Evolutionary conservation across 2,797 vertebrate genomes (phyloP).

Genomic region (Myotis daubentonii): DNA sequence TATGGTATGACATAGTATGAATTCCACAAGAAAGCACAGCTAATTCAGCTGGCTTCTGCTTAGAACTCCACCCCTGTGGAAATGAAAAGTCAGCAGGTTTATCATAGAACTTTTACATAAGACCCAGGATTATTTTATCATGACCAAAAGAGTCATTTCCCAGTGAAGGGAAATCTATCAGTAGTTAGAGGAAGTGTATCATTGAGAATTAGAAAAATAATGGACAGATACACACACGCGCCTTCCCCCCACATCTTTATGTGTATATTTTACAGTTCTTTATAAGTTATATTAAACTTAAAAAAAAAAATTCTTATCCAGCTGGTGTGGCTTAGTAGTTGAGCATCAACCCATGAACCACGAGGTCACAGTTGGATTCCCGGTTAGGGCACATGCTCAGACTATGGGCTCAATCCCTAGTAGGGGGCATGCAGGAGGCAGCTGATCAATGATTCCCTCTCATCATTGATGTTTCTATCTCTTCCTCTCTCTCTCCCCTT

Average conservation of each 20-base stretch:
- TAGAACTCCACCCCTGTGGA: not conserved
- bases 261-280: not conserved
- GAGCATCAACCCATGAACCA: too few relatives aligned
- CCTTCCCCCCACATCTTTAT: fast-evolving
- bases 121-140: not conserved
- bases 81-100: not conserved
- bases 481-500: too few relatives aligned
- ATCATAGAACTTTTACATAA: not conserved
- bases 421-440: too few relatives aligned
- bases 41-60: not conserved
- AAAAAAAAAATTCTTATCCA: not conserved
- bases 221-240: not conserved
- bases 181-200: not conserved
- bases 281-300: not conserved
- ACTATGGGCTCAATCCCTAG: too few relatives aligned
- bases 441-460: too few relatives aligned
- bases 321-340: too few relatives aligned
- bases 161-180: not conserved
- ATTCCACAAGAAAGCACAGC: not conserved
- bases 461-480: too few relatives aligned
- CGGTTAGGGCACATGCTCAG: too few relatives aligned
- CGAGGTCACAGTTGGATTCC: too few relatives aligned
- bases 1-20: not conserved
- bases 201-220: not conserved
- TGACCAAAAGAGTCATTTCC: conserved; percentile 8